phyloP scores from a whole-genome alignment of 2,888 invertebrate genomes.

The Zygaena filipendulae region DNA sequence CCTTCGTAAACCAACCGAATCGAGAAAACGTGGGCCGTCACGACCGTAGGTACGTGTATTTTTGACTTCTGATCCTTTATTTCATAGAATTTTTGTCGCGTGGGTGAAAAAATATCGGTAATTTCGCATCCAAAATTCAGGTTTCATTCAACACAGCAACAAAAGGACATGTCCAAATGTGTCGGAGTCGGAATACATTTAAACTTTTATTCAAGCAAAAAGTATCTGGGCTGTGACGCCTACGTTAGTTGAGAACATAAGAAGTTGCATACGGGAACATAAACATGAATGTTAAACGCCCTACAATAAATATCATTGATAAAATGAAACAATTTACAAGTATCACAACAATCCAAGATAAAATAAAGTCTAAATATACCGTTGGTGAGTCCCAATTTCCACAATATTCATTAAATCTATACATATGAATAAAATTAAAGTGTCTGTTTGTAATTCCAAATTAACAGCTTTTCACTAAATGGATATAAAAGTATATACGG shows the following conservation, averaged over 20 bases:
- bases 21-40: constrained; percentile 45
- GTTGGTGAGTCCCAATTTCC: constrained; percentile 15
- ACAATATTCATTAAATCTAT: too few species aligned
- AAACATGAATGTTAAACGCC: constrained; percentile 52
- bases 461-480: too few species aligned
- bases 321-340: constrained; percentile 44
- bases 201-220: constrained; percentile 37
- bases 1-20: constrained; percentile 42
- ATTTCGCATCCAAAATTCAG: too few species aligned
- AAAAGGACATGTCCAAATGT: constrained; percentile 34
- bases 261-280: constrained; percentile 33
- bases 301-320: constrained; percentile 58
- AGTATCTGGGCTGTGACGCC: constrained; percentile 51
- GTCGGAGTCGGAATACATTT: constrained; percentile 28
- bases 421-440: too few species aligned
- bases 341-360: constrained; percentile 27
- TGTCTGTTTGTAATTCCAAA: too few species aligned
- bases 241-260: constrained; percentile 49
- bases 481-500: too few species aligned
- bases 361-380: background rate
- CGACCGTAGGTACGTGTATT: constrained; percentile 40
- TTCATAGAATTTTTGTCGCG: constrained; percentile 44
- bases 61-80: constrained; percentile 36
- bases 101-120: constrained; percentile 46
- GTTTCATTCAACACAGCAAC: constrained; percentile 32